A percentile compares a stretch with the other conserved stretches of the same genome.
Conservation (phyloP, 64 coral and sea anemone species). For the Catalaphyllia jardinei region DNA sequence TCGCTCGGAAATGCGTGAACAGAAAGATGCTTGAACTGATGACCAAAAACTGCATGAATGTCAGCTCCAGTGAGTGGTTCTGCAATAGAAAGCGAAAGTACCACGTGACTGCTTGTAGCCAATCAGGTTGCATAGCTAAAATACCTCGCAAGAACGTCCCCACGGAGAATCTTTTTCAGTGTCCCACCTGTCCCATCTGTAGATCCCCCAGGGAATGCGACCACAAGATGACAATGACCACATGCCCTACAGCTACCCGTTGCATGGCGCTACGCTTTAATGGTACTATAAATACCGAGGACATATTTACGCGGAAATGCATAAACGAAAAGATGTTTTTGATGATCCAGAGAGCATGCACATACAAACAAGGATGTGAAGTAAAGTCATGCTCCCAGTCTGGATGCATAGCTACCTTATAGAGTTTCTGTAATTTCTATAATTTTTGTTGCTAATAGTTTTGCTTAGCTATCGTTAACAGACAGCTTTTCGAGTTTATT, state of each 20-base stretch:
- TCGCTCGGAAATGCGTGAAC: conserved; percentile 6
- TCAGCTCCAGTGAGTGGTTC: background rate
- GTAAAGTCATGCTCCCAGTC: background rate
- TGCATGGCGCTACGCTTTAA: conserved; percentile 11
- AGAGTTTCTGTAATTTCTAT: background rate
- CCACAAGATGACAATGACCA: background rate
- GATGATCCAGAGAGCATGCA: conserved; percentile 15
- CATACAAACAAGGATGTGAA: conserved; percentile 9
- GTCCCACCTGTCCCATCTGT: conserved; percentile 14
- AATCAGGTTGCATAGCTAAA: conserved; percentile 27
- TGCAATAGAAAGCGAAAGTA: background rate
- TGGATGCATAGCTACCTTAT: conserved; percentile 6
- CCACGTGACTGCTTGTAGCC: background rate
- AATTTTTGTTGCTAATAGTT: no score
- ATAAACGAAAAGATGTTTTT: background rate
- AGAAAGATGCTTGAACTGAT: conserved; percentile 5
- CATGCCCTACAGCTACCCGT: background rate
- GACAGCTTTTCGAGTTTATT: no score
- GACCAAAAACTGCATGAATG: background rate
- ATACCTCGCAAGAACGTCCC: background rate
- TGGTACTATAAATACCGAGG: background rate
- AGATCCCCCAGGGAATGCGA: background rate
- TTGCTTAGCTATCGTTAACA: no score
- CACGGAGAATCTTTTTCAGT: background rate
- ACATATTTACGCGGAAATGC: conserved; percentile 1